phyloP scores from a whole-genome alignment of 2,113 vertebrate species.

The Megaceryle maxima region DNA sequence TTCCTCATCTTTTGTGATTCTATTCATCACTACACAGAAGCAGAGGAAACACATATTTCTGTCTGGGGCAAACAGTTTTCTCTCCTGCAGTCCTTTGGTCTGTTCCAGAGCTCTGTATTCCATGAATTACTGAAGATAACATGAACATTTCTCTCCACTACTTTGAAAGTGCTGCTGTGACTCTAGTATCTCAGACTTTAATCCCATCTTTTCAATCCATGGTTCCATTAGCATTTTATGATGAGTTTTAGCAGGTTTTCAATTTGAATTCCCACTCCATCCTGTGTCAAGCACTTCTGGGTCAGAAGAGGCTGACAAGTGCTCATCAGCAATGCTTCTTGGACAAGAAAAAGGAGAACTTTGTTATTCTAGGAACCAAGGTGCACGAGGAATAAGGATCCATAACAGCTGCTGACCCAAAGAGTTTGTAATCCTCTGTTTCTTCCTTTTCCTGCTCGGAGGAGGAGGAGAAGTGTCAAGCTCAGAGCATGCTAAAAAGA shows the following conservation, averaged over 20 bases:
- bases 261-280: background rate
- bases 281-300: accelerated
- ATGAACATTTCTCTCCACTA: background rate
- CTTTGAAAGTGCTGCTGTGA: background rate
- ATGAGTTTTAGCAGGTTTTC: background rate
- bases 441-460: background rate
- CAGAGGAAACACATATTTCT: no score
- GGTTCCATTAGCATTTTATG: background rate
- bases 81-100: background rate
- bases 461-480: background rate
- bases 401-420: background rate
- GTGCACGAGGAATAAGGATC: background rate
- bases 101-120: background rate
- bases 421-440: background rate
- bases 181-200: background rate
- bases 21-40: no score
- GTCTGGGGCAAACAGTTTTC: background rate
- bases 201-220: background rate
- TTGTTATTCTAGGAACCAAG: background rate
- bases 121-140: background rate
- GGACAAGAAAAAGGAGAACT: background rate
- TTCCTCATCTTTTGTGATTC: no score
- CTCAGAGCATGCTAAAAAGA: background rate
- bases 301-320: background rate
- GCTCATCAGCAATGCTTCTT: background rate